Conservation (phyloP, 2,113 vertebrate species). For the Hucho hucho region DNA sequence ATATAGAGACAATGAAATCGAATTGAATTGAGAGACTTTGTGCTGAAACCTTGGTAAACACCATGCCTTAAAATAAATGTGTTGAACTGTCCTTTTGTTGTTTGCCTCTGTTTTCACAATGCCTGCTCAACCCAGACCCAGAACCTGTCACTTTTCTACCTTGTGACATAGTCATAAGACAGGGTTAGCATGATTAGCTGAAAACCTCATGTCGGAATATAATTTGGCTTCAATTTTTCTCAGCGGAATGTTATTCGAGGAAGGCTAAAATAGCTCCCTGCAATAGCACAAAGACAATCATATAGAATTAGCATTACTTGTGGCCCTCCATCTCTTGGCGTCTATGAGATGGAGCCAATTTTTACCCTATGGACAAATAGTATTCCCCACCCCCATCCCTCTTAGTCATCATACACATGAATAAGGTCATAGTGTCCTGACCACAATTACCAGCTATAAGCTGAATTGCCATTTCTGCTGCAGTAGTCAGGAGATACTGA, state of each 20-base stretch:
- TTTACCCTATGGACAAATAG: slow-evolving; percentile 48
- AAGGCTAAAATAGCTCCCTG: neutral
- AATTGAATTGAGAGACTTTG: too few species aligned
- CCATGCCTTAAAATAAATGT: too few species aligned
- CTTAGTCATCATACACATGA: slow-evolving; percentile 53
- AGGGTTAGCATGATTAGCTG: neutral
- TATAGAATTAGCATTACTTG: slow-evolving; percentile 10
- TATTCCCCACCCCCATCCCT: slow-evolving; percentile 51
- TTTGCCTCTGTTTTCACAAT: too few species aligned
- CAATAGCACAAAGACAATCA: neutral
- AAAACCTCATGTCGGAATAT: neutral
- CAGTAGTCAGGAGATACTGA: slow-evolving; percentile 61
- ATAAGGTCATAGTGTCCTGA: slow-evolving; percentile 67
- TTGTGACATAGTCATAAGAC: too few species aligned
- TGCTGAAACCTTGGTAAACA: too few species aligned
- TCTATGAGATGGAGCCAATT: slow-evolving; percentile 33
- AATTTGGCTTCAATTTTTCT: too few species aligned
- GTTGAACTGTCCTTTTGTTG: too few species aligned
- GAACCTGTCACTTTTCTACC: too few species aligned
- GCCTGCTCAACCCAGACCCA: too few species aligned
- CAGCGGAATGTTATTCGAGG: too few species aligned
- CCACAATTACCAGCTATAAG: slow-evolving; percentile 67
- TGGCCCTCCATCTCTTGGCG: slow-evolving; percentile 28
- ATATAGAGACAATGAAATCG: too few species aligned
- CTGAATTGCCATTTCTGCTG: slow-evolving; percentile 64